Base-by-base conservation (phyloP, 2,113 vertebrate genomes). In the Corythoichthys intestinalis region DNA sequence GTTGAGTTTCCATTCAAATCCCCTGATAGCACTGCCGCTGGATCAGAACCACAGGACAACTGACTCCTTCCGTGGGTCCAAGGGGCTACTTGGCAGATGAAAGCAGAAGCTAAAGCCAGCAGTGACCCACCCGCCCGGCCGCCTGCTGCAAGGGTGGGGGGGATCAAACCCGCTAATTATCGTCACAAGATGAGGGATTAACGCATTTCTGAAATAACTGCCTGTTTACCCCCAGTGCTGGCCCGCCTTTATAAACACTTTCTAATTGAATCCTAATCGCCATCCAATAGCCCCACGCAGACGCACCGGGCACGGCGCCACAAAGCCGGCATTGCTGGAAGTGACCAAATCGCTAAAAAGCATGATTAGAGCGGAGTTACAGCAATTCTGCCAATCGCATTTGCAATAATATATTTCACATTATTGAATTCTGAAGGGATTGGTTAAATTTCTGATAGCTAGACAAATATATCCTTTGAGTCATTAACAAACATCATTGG, bases 181-280 rank as follows among this genome's bases (percentile, higher is more conserved):
- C 93, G 95, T 98, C 97, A 99, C 95, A 99, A 97, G 97, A 95
- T 92, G 93, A 88, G 86, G 95, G 96, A 98, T 99, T 99, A 98
- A 78, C 89, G 92, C 96, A 98, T 99, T 97, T 95, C 95, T 98
- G 94, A 89, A 96, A 98, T 98, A 97, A 93, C 93, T 96, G 94
- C 87, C 93, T 98, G 95, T 96, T 96, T 98, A 96, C 94, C 92
- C 92, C 91, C 88, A 85, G 85, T 85, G 91, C 94, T 93, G 89
- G 14, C 86, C 90, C 79, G 72, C 92, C 84, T 84, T 92, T 93
- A 94, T 97, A 97, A 98, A 96, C 94, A 92, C 94, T 95, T 98
- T 96, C 93, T 98, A 98, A 99, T 99, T 96, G 96, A 97, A 95
- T 96, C 95, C 92, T 98, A 97, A 98, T 98, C 94, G 92, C 94